These are phyloP conservation scores for Cricetomys ansorgei DNA, from an alignment of 2,113 vertebrate genomes.

Conservation along the genomic window DNA sequence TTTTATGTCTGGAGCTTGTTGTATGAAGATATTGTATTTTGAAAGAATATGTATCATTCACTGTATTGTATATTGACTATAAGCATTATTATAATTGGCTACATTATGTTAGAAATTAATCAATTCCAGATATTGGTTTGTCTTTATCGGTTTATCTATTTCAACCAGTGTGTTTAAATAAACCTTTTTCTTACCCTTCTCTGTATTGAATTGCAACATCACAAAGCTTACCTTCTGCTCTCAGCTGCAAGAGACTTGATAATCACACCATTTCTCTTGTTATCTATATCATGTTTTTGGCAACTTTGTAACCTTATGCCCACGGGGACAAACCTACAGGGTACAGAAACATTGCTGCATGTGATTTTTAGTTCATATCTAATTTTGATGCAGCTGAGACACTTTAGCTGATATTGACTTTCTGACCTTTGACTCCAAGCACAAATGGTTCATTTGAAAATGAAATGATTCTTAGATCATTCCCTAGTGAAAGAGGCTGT, in stretches of 20 bases:
- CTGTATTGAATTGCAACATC: neutral
- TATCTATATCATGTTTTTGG: constrained; percentile 54
- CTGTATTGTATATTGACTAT: constrained; percentile 7
- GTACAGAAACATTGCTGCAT: constrained; percentile 37
- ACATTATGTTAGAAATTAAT: neutral
- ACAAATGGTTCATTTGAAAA: constrained; percentile 71
- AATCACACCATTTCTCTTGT: constrained; percentile 46
- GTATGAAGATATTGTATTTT: constrained; percentile 47
- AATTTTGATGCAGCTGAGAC: constrained; percentile 72
- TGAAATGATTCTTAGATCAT: constrained; percentile 67
- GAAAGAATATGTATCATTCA: neutral
- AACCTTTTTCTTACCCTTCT: neutral
- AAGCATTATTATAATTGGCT: constrained; percentile 46
- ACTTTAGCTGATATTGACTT: constrained; percentile 73
- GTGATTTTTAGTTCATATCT: constrained; percentile 76
- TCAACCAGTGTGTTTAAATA: neutral
- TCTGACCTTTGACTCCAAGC: constrained; percentile 73
- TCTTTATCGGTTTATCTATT: neutral
- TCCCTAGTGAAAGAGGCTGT: constrained; percentile 14
- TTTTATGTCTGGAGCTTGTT: constrained; percentile 61
- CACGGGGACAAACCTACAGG: constrained; percentile 62
- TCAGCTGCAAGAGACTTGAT: constrained; percentile 29
- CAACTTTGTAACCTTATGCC: neutral
- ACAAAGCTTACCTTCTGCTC: neutral
- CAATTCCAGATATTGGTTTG: neutral